Evolutionary conservation across 2,113 vertebrate genomes (phyloP), one percentile per base, ranked within the genome.

Genomic region (Fulica atra): DNA sequence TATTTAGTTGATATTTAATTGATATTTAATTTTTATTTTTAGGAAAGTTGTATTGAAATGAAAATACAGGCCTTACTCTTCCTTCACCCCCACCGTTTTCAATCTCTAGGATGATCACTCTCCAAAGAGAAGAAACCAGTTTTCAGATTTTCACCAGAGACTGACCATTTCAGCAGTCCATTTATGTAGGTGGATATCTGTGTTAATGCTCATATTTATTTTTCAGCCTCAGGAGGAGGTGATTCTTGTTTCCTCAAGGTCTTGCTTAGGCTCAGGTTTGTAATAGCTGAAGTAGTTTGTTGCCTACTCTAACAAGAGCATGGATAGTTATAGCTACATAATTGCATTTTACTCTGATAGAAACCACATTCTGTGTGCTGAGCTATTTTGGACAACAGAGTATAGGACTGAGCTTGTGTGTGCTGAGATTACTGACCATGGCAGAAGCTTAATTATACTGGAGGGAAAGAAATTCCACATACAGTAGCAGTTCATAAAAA

Each of bases 281-380:
- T 50, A 83, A 59, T 33, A 74, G 11, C 20, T 1, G 4, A 46
- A 63, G 12, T 44, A 72, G 57, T 72, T 79, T 60, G 7, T 71
- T 85, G 21, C 16, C 13, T 88, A 0, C 14, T 79, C 20, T 36
- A 66, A 48, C 11, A 57, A 36, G 10, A 60, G 4, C 16, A 26
- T 33, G 36, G 23, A 13, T 51, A 63, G 10, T 63, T 73, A 35
- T 1, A 51, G 14, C n/a, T 0, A 0, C 59, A 2, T 50, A 74
- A 64, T 42, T 87, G 5, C 13, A 14, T 87, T 89, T 87, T 71
- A n/a, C 21, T 31, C 13, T 16, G 24, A 50, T 16, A 51, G 35
- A 71, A 86, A 54, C 11, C 28, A 25, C 35, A 24, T 70, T 71
- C 31, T 4, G 2, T 20, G 16, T 17, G 10, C 38, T 63, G 29